phyloP scores from a whole-genome alignment of 2,888 invertebrate species.

The Ariolimax columbianus region DNA sequence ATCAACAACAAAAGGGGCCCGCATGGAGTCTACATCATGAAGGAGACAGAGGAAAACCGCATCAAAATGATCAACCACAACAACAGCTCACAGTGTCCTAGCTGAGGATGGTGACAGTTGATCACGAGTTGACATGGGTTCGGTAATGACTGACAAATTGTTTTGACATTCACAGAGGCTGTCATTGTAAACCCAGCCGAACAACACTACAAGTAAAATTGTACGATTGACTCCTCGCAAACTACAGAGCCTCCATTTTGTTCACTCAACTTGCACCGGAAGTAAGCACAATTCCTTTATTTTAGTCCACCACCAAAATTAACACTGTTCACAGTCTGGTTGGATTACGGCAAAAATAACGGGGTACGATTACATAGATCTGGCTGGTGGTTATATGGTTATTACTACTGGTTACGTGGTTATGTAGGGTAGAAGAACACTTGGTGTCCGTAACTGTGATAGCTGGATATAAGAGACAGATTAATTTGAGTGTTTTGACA shows the following conservation, averaged over 20 bases:
- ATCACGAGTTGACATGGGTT: background rate
- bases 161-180: background rate
- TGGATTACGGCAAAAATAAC: too few species aligned
- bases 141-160: conserved; percentile 15
- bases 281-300: too few species aligned
- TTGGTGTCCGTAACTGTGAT: too few species aligned
- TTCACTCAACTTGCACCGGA: too few species aligned
- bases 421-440: background rate
- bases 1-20: conserved; percentile 40
- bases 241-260: background rate
- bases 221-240: background rate
- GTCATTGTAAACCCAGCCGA: background rate
- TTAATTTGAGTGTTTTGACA: too few species aligned
- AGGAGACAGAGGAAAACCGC: conserved; percentile 60
- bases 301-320: too few species aligned
- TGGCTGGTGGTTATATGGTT: background rate
- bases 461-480: too few species aligned
- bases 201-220: background rate
- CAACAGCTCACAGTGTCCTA: conserved; percentile 45
- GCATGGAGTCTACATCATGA: conserved; percentile 59
- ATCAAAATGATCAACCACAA: conserved; percentile 61
- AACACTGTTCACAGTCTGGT: too few species aligned
- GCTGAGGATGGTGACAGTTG: conserved; percentile 10
- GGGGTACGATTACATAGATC: background rate
- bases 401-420: background rate